Evolutionary conservation across 2,888 invertebrate species (phyloP), one percentile per base, ranked within the genome.

Genomic region (Tanytarsus gracilentus): DNA sequence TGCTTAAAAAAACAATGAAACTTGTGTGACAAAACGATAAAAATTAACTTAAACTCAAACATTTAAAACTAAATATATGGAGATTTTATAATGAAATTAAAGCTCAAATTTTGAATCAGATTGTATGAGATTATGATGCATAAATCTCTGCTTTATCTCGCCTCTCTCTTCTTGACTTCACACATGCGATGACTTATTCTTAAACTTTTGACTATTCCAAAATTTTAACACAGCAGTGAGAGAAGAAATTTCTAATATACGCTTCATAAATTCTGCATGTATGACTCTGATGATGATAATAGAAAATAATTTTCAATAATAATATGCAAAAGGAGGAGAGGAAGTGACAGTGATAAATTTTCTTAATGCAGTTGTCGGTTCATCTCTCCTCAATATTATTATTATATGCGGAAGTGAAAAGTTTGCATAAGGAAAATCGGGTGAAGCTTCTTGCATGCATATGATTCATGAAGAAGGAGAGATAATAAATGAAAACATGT

Each of bases 241-340:
- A 33, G 9, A n/a, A 33, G n/a, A 9, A 33, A 33, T n/a, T 33
- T 33, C 33, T 4, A 9, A 33, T 33, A 33, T 25, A 11, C 21
- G 21, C 39, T 26, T 40, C 39, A 56, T 56, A 56, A 56, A 56
- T 56, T 56, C 40, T 56, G 55, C 55, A 56, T 56, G 55, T 26
- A n/a, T n/a, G n/a, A n/a, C 40, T 40, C 55, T 56, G 55, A 56
- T 56, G 55, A 55, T 55, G 55, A 56, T 56, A 56, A 56, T 56
- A 36, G 55, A 56, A 56, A 25, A 56, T 56, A 30, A 56, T 56
- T 56, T 56, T 26, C 39, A 56, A 56, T 56, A 56, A 44, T 44
- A 44, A 44, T 44, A 44, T 36, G 36, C 16, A 16, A 9, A 4
- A 40, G 18, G 9, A 40, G 7, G 14, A 40, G 16, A 21, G 21